Conservation (phyloP, 2,888 invertebrate species). For the Acrocyrtus sp. region DNA sequence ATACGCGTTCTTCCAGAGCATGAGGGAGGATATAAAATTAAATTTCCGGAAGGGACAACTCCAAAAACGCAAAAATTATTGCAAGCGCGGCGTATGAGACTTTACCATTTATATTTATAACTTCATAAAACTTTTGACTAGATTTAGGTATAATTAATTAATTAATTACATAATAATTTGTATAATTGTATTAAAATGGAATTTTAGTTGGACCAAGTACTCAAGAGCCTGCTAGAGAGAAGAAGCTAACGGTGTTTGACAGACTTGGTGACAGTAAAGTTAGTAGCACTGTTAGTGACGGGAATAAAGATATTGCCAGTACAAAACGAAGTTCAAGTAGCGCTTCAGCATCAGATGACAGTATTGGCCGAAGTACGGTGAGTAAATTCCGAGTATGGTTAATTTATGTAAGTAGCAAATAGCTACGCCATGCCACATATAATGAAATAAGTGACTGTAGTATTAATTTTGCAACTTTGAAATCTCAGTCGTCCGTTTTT, state of each 20-base stretch:
- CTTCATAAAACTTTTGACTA: too few relatives aligned
- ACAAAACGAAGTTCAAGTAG: background rate
- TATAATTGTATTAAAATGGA: constrained; percentile 9
- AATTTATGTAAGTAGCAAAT: too few relatives aligned
- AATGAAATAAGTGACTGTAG: too few relatives aligned
- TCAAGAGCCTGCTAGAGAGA: constrained; percentile 52
- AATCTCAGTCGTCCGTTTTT: too few relatives aligned
- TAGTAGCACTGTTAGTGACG: constrained; percentile 33
- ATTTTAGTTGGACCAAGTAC: constrained; percentile 51
- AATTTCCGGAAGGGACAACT: constrained; percentile 68
- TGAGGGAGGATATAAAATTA: constrained; percentile 69
- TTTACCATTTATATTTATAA: too few relatives aligned
- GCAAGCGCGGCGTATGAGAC: constrained; percentile 35
- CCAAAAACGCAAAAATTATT: constrained; percentile 66
- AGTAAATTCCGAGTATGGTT: too few relatives aligned
- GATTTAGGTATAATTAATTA: too few relatives aligned
- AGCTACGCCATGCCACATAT: too few relatives aligned
- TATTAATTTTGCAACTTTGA: constrained; percentile 12
- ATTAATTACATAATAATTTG: constrained; percentile 17
- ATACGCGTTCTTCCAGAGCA: constrained; percentile 69
- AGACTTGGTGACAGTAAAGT: constrained; percentile 67
- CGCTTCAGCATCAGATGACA: too few relatives aligned
- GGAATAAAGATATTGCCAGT: too few relatives aligned
- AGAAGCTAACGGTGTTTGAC: constrained; percentile 69
- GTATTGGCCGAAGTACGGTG: too few relatives aligned